Base-by-base conservation (phyloP, 2,113 vertebrate species). In the Callithrix jacchus region DNA sequence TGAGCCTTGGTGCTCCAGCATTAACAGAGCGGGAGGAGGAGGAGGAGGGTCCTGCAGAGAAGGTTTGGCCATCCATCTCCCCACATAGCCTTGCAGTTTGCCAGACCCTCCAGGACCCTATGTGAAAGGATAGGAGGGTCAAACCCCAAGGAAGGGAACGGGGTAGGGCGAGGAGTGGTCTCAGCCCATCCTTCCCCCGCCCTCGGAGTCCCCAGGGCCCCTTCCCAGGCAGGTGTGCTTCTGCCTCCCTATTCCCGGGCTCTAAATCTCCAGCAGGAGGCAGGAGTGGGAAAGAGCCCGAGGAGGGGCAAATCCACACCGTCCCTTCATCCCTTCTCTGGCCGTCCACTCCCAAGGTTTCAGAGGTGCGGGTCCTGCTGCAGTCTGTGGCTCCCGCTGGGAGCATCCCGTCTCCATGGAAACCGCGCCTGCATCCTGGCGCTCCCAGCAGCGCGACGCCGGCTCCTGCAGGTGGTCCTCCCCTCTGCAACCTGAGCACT, bases 321-420 rank as follows among this genome's bases (percentile, higher is more conserved):
- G 14, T 52, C 66, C 47, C 27, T 18, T 45, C 13, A 11, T 10
- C 32, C 81, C 45, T 68, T 37, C 52, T 37, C 47, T 7, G 0
- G 8, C 66, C n/a, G n/a, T 49, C 73, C 64, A 23, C 74, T 47
- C 61, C 37, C 37, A 7, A 20, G 35, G 30, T 40, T 84, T 77
- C 35, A 77, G 37, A 74, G 40, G 40, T 45, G 71, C 58, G 42
- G 30, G 66, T 35, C n/a, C 64, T 18, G 21, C 49, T 11, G 47
- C 7, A 87, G 45, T 90, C 58, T 27, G 58, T 61, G 58, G 58
- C 88, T 80, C 21, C 30, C 0, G 17, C 49, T n/a, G 0, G 73
- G 91, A 91, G 97, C 94, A 90, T 96, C 68, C 52, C 0, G 14
- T 98, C 96, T 96, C 95, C 94, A 96, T 95, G 94, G 98, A 95